These are phyloP conservation scores for Megamerina dolium DNA, from an alignment of 2,888 invertebrate genomes.

Conservation along the genomic window DNA sequence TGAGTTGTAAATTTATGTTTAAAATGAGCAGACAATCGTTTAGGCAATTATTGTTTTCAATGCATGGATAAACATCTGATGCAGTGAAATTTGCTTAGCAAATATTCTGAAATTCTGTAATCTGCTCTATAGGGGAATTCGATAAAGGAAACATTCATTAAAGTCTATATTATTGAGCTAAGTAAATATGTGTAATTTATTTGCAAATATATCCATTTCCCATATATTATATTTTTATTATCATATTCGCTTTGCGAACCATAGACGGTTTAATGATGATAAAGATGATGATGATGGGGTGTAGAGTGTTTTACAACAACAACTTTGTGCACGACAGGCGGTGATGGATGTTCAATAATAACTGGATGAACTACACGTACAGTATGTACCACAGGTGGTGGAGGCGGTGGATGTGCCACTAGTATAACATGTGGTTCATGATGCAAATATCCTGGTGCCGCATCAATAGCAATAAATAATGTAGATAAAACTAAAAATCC, in stretches of 20 bases:
- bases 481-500: constrained; percentile 18
- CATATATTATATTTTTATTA: no score
- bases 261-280: constrained; percentile 20
- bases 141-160: no score
- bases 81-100: constrained; percentile 5
- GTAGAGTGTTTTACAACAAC: constrained; percentile 15
- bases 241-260: no score
- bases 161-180: no score
- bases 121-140: no score
- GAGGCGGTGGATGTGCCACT: no score
- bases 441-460: constrained; percentile 22
- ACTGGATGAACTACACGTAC: no score
- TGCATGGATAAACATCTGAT: background rate
- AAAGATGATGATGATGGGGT: constrained; percentile 10
- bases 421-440: constrained; percentile 15
- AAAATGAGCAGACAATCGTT: constrained; percentile 29
- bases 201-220: no score
- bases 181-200: no score
- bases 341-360: constrained; percentile 6
- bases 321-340: constrained; percentile 13
- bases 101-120: no score
- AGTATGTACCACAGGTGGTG: no score
- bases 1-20: constrained; percentile 36
- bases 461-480: constrained; percentile 2
- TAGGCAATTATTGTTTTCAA: constrained; percentile 30